phyloP scores from a whole-genome alignment of 2,888 invertebrate genomes.

The Gandaritis pyraliata region DNA sequence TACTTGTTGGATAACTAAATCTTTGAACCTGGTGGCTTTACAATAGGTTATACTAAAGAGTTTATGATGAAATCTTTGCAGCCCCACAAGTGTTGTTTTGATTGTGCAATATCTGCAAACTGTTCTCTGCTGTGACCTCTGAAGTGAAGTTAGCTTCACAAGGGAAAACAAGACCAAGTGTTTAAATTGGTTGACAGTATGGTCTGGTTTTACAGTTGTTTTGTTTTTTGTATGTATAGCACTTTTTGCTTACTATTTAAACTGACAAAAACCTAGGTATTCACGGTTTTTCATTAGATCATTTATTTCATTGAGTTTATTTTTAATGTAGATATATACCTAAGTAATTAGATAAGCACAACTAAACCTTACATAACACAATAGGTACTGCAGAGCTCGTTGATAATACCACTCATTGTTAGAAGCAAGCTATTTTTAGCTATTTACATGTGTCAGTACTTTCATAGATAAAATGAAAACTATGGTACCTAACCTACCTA shows the following conservation, averaged over 20 bases:
- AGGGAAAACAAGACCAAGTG: neutral
- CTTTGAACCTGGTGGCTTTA: neutral
- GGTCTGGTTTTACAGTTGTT: neutral
- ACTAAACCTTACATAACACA: conserved; percentile 10
- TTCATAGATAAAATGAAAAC: neutral
- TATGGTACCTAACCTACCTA: neutral
- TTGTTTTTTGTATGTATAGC: no score
- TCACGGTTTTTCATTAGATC: no score
- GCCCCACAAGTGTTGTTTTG: conserved; percentile 7
- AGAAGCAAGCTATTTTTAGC: neutral
- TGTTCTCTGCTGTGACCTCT: neutral
- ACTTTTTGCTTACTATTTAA: no score
- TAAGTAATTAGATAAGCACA: neutral
- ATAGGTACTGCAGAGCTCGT: conserved; percentile 1
- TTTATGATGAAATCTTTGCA: conserved; percentile 5
- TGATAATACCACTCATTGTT: neutral
- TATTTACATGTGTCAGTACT: neutral
- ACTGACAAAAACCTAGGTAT: no score
- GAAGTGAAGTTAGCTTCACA: neutral
- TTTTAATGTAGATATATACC: conserved; percentile 3
- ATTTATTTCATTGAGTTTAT: neutral
- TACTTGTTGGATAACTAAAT: no score
- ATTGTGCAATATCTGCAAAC: conserved; percentile 26
- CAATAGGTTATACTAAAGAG: neutral
- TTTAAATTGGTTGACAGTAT: neutral